Evolutionary conservation across 1,140 invertebrate genomes (phyloP), one percentile per base, ranked within the genome.

Genomic region (Drusus annulatus): DNA sequence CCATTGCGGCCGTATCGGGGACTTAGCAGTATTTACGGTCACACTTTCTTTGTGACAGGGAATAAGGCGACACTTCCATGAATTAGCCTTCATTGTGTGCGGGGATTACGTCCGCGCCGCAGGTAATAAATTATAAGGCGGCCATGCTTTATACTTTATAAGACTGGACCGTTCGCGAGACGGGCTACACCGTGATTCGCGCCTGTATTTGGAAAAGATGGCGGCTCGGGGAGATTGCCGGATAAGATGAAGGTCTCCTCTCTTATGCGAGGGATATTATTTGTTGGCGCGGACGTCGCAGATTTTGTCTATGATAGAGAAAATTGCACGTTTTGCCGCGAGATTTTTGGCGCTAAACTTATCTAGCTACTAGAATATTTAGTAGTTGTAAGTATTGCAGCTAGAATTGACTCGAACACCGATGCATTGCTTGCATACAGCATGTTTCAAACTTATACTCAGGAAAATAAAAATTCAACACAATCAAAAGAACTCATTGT

Each of bases 201-300:
- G 54, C 74, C 74, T 25, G 54, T 60, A 62, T 76, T 76, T 76
- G 74, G 74, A 36, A 62, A 28, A 62, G 45, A 76, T 58, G 56
- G 74, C 54, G 17, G 13, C 54, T 23, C 19, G 8, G n/a, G n/a
- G 3, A 69, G 62, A n/a, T 50, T 19, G 68, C 68, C 13, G 13
- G 69, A 74, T 60, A 76, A 76, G 58, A 76, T 76, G 74, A 31
- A 28, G 74, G 74, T 28, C 17, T 74, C 54, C 50, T 23, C 23
- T 31, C 62, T n/a, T n/a, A 56, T 56, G 5, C 21, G 25, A 25
- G 21, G 62, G 10, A 23, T 25, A 25, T 25, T 65, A 25, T n/a
- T 16, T 45, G 36, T 45, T 13, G n/a, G 10, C 23, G 0, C 21
- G 62, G 25, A 65, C 23, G 25, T 5, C 25, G 25, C 25, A 28